Percentiles rank a stretch among this genome's conserved stretches.
Evolutionary conservation across 2,797 vertebrate species (phyloP).

Genomic region (Helarctos malayanus): DNA sequence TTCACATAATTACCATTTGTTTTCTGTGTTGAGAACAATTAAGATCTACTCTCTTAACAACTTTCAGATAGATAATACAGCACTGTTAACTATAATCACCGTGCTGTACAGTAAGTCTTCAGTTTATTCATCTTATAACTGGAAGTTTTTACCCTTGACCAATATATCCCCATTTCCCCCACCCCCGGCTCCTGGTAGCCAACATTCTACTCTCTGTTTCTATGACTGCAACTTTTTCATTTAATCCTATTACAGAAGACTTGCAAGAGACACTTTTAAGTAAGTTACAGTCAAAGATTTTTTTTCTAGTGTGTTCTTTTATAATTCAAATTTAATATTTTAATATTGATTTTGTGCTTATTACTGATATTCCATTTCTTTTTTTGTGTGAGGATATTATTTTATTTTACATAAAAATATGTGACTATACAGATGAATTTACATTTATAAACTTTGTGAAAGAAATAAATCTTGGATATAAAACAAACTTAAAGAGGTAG

Average conservation of each 20-base stretch:
- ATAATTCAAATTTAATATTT: slow-evolving; percentile 26
- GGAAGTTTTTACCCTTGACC: not conserved
- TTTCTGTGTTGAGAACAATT: not conserved
- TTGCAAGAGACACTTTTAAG: not conserved
- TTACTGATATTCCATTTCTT: not conserved
- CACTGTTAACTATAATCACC: not conserved
- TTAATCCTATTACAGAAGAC: not conserved
- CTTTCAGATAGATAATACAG: not conserved
- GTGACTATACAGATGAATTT: not conserved
- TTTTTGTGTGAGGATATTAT: not conserved
- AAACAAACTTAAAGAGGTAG: slow-evolving; percentile 35
- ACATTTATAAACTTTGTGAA: not conserved
- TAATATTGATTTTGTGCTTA: not conserved
- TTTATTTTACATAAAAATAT: slow-evolving; percentile 6
- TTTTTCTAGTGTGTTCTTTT: not conserved
- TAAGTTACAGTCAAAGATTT: not conserved
- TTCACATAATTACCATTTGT: not conserved
- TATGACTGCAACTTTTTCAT: not conserved
- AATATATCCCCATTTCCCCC: not conserved
- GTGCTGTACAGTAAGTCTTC: not conserved
- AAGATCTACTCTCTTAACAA: not conserved
- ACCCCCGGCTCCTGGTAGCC: too few relatives aligned
- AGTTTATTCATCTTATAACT: not conserved
- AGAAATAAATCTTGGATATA: not conserved
- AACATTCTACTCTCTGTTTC: not conserved